Evolutionary conservation across 2,888 invertebrate species (phyloP), one percentile per base, ranked within the genome.

Genomic region (Acanthosoma haemorrhoidale): DNA sequence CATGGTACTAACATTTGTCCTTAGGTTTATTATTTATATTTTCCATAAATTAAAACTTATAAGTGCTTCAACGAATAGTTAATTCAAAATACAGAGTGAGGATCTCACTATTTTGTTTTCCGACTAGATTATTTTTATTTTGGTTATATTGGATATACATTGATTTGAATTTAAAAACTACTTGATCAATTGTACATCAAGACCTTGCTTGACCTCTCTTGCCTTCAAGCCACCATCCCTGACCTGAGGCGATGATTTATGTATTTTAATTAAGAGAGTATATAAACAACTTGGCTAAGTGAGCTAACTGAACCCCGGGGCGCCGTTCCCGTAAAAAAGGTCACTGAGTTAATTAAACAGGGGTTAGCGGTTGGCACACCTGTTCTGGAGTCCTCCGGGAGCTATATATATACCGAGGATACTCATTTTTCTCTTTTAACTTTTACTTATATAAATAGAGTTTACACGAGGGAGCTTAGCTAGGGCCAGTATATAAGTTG

Each of bases 331-430:
- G 36, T 21, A 64, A 38, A 64, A 64, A 64, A 64, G 29, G 39
- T 39, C 39, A 38, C 64, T 3, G 38, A 64, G 64, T 64, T 64
- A 64, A 64, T 64, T 64, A 64, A 64, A 39, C 25, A 64, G 39
- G 64, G 64, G 41, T 64, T 64, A 64, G 41, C 29, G 64, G 39
- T 64, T 64, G 64, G 64, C 31, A 64, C 64, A 64, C 64, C 64
- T 64, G 64, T n/a, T 21, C n/a, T 9, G 13, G 29, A 5, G 8
- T 25, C 64, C 8, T 15, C 41, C 18, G 1, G 29, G 64, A 41
- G 64, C 9, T 18, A 32, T 3, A 36, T 29, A 9, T 29, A 25
- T 9, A 18, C 13, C 11, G 34, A n/a, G n/a, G n/a, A n/a, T 15
- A 9, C 60, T 15, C 64, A 64, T 64, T 64, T 64, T 64, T 64